phyloP scores from a whole-genome alignment of 2,888 invertebrate species.

The Ctenicera cuprea region DNA sequence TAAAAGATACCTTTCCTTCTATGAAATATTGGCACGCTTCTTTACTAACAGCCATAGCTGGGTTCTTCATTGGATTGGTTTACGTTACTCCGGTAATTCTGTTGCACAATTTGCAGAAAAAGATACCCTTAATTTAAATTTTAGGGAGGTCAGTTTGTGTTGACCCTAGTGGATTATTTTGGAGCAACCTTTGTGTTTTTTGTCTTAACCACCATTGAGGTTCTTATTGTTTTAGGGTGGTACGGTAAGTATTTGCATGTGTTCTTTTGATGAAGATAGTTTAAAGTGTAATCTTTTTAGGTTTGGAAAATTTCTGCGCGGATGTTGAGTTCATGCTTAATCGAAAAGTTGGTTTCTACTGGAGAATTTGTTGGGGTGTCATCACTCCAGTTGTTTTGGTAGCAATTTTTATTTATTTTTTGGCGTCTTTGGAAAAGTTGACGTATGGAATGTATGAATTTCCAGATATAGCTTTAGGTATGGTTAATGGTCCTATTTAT shows the following conservation, averaged over 20 bases:
- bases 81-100: slow-evolving; percentile 85
- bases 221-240: slow-evolving; percentile 76
- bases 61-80: slow-evolving; percentile 80
- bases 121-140: not conserved
- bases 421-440: slow-evolving; percentile 76
- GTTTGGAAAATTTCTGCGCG: slow-evolving; percentile 76
- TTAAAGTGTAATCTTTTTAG: not conserved
- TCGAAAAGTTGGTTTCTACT: slow-evolving; percentile 80
- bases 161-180: slow-evolving; percentile 77
- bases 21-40: slow-evolving; percentile 79
- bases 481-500: not conserved
- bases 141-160: slow-evolving; percentile 78
- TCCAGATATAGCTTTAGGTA: slow-evolving; percentile 75
- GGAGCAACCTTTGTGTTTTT: slow-evolving; percentile 78
- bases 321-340: slow-evolving; percentile 88
- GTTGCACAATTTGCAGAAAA: not conserved
- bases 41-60: slow-evolving; percentile 64
- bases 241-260: slow-evolving; percentile 73
- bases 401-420: slow-evolving; percentile 80
- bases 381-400: slow-evolving; percentile 82
- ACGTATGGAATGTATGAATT: slow-evolving; percentile 76
- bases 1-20: slow-evolving; percentile 81
- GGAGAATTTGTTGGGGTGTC: slow-evolving; percentile 85
- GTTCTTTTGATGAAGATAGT: not conserved
- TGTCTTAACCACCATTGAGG: slow-evolving; percentile 76